A percentile compares a stretch with the other conserved stretches of the same genome.
These are phyloP conservation scores for Euwallacea fornicatus DNA, from an alignment of 1,140 invertebrate genomes.

Conservation along the genomic window DNA sequence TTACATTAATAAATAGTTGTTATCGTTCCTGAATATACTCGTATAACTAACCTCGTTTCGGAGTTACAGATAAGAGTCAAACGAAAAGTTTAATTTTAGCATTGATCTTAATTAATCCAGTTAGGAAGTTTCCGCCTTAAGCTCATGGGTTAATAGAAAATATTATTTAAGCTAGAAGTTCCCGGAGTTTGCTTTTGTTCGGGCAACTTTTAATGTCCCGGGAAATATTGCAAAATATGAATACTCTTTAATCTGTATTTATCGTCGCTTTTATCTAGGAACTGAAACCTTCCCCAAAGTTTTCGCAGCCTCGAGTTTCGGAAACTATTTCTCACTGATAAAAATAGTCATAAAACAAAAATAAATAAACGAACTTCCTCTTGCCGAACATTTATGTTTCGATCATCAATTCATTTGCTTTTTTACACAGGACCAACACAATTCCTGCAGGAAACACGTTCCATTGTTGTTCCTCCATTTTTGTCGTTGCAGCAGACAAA, in stretches of 20 bases:
- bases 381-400: background rate
- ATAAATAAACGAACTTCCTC: background rate
- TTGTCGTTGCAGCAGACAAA: too few relatives aligned
- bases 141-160: background rate
- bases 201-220: background rate
- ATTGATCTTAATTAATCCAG: background rate
- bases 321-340: background rate
- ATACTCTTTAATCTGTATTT: constrained; percentile 3
- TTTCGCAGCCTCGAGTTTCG: background rate
- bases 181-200: background rate
- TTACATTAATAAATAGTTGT: too few relatives aligned
- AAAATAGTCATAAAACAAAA: background rate
- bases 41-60: too few relatives aligned
- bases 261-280: background rate
- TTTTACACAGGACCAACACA: too few relatives aligned
- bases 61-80: too few relatives aligned
- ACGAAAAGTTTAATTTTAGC: background rate
- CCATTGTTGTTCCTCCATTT: too few relatives aligned
- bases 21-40: too few relatives aligned
- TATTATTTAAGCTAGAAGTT: constrained; percentile 2
- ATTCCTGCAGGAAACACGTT: too few relatives aligned
- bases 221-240: constrained; percentile 5
- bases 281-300: background rate
- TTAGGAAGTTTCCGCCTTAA: background rate
- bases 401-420: too few relatives aligned